Evolutionary conservation across 2,113 vertebrate species (phyloP).

Genomic region (Phylloscopus trochilus): DNA sequence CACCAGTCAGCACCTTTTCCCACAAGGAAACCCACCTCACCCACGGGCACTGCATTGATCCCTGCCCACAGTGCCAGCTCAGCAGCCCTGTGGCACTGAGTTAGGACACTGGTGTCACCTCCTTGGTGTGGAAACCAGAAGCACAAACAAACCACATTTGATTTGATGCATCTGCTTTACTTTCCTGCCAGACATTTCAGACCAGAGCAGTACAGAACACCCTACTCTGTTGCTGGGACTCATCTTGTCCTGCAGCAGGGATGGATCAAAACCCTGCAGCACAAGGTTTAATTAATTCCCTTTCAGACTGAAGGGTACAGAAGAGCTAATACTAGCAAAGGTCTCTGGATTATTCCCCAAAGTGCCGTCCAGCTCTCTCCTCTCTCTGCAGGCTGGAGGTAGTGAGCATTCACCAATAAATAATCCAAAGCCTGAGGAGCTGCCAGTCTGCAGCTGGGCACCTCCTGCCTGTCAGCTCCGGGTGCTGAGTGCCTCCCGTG

Average conservation of each 20-base stretch:
- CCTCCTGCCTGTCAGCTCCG: not conserved
- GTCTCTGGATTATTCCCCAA: not conserved
- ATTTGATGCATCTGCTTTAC: not conserved
- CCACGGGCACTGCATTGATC: rapidly evolving
- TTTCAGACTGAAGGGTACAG: not conserved
- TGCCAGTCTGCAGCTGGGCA: not conserved
- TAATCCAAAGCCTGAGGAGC: no score
- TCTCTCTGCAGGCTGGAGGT: not conserved
- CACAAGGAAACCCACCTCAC: rapidly evolving
- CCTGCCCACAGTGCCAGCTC: not conserved
- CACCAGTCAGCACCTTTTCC: not conserved
- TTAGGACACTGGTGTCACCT: not conserved
- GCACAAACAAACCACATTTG: not conserved
- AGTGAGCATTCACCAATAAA: not conserved
- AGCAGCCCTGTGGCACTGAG: not conserved
- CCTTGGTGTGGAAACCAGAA: not conserved
- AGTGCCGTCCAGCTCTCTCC: not conserved
- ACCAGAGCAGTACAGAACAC: not conserved
- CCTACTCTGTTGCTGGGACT: not conserved
- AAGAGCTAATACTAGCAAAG: constrained; percentile 12
- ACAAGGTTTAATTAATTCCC: constrained; percentile 1
- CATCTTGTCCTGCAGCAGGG: not conserved
- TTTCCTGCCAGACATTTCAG: not conserved
- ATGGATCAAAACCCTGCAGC: constrained; percentile 1
- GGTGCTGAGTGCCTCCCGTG: not conserved